Conservation (phyloP, 2,113 vertebrate genomes). For the Alethe castanea region DNA sequence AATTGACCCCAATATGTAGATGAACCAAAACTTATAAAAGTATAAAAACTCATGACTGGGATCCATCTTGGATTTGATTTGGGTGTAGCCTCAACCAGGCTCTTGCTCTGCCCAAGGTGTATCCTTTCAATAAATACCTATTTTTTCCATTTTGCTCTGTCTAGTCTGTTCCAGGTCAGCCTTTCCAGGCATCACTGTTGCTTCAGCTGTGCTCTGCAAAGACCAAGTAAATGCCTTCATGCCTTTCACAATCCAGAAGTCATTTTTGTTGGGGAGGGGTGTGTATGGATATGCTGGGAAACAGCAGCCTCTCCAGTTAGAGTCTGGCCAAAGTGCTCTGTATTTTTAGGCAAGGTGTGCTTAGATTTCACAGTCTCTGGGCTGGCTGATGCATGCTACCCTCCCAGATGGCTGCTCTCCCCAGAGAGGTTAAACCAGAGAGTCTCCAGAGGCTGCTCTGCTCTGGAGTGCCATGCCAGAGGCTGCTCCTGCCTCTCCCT, state of each 20-base stretch:
- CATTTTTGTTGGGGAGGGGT: accelerated
- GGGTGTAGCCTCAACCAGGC: no score
- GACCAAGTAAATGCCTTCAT: background rate
- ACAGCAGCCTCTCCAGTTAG: background rate
- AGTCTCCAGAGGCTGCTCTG: background rate
- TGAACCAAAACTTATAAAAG: no score
- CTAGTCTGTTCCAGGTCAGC: no score
- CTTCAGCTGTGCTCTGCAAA: background rate
- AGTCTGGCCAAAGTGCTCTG: background rate
- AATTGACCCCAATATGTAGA: no score
- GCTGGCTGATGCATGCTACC: background rate
- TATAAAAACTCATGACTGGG: no score
- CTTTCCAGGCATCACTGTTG: background rate
- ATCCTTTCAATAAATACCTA: no score
- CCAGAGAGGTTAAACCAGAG: background rate
- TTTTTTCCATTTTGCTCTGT: no score
- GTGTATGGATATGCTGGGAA: background rate
- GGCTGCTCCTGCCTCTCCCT: background rate
- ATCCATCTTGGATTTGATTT: no score
- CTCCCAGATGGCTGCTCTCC: background rate
- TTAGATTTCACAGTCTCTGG: background rate
- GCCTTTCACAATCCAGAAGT: background rate
- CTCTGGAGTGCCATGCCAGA: background rate
- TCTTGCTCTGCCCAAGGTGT: no score
- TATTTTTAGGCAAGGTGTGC: background rate